These are phyloP conservation scores for Zeuzera pyrina DNA, from an alignment of 2,888 invertebrate species.

Conservation along the genomic window DNA sequence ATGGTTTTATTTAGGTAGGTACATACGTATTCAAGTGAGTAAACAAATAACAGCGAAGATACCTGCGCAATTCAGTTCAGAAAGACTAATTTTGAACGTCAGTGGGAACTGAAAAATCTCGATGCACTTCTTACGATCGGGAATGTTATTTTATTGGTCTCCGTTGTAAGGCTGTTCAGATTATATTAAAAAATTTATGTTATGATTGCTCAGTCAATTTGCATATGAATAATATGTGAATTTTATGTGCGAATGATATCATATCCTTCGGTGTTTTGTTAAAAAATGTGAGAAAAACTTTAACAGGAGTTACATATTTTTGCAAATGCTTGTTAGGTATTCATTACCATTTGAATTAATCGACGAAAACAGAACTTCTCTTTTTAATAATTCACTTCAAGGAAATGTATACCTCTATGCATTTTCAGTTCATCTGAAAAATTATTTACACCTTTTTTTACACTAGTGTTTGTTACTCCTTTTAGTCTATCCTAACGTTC, in stretches of 20 bases:
- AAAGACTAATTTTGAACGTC: conserved; percentile 25
- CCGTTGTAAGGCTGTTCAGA: conserved; percentile 28
- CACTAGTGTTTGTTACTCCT: too few relatives aligned
- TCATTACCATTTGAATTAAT: too few relatives aligned
- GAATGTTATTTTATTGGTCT: conserved; percentile 32
- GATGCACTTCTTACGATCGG: conserved; percentile 19
- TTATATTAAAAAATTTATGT: conserved; percentile 48
- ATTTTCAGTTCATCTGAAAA: too few relatives aligned
- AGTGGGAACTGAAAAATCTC: conserved; percentile 17
- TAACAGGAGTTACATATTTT: conserved; percentile 14
- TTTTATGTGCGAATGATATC: conserved; percentile 53
- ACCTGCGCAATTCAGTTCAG: conserved; percentile 13
- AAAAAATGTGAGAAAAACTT: conserved; percentile 39
- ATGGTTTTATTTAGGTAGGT: too few relatives aligned
- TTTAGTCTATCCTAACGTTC: too few relatives aligned
- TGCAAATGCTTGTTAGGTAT: too few relatives aligned
- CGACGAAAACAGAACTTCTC: too few relatives aligned
- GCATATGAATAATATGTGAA: conserved; percentile 52
- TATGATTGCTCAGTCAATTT: conserved; percentile 58
- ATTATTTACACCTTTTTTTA: too few relatives aligned
- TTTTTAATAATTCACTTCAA: too few relatives aligned
- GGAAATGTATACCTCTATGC: too few relatives aligned
- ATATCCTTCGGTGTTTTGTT: conserved; percentile 35
- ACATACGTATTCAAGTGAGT: too few relatives aligned
- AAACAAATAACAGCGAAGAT: too few relatives aligned